A percentile compares a stretch with the other conserved stretches of the same genome.
These are phyloP conservation scores for Rutpela maculata DNA, from an alignment of 2,888 invertebrate genomes.

Conservation along the genomic window DNA sequence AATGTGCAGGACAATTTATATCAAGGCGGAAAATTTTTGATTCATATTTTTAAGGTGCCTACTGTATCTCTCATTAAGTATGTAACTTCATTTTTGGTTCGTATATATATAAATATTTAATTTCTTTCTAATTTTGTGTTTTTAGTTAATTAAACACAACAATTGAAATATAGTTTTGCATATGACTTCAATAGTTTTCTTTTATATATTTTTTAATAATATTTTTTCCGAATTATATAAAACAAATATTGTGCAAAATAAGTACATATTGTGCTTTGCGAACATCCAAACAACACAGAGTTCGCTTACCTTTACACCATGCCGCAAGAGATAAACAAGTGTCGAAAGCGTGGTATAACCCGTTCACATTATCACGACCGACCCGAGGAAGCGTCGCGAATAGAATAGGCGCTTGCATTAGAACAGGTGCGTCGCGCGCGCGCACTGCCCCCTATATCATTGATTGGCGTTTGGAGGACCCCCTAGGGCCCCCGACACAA, in stretches of 20 bases:
- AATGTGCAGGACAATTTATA: no score
- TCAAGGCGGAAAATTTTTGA: no score
- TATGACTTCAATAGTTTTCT: background rate
- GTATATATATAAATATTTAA: no score
- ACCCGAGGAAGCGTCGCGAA: slow-evolving; percentile 52
- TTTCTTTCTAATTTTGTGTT: no score
- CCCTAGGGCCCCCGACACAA: slow-evolving; percentile 60
- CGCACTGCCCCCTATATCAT: slow-evolving; percentile 67
- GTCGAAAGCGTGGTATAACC: slow-evolving; percentile 30
- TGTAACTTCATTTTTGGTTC: no score
- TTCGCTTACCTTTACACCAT: slow-evolving; percentile 59
- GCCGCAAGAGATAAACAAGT: slow-evolving; percentile 46
- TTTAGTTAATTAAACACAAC: no score
- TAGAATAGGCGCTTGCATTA: slow-evolving; percentile 59
- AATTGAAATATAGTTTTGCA: no score
- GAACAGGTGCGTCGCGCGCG: slow-evolving; percentile 70
- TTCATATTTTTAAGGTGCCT: no score
- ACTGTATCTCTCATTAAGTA: no score
- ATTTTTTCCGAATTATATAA: background rate
- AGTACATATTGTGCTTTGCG: slow-evolving; percentile 1
- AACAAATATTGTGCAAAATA: slow-evolving; percentile 1
- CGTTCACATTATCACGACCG: slow-evolving; percentile 55
- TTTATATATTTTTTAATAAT: no score
- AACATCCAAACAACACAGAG: slow-evolving; percentile 43
- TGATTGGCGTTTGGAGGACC: slow-evolving; percentile 68